Evolutionary conservation across 2,113 vertebrate genomes (phyloP), one percentile per base, ranked within the genome.

Genomic region (Crotophaga sulcirostris): DNA sequence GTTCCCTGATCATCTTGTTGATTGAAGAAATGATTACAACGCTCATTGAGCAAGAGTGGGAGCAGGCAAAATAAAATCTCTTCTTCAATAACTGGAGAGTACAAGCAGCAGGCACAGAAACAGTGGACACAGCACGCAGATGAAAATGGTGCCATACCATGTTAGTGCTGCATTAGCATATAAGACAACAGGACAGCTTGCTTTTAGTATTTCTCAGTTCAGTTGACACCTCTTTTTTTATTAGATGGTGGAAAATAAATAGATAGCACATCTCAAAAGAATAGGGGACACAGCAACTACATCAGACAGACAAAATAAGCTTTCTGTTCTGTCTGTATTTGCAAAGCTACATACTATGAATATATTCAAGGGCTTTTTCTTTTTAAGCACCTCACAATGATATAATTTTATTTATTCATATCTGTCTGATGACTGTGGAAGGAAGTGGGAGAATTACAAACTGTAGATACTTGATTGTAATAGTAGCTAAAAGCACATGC

Each of bases 101-200:
- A 36, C 28, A 44, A 66, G 78, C 82, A 90, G 87, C 82, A 68
- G 85, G 82, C 59, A 3, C 40, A 62, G 84, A 21, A 69, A n/a
- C 62, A 42, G 90, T 77, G 90, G 96, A 66, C 78, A 3, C 3
- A n/a, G 69, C 17, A 52, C 23, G 45, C 87, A 54, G 79, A 55
- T 67, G 68, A 76, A 95, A 84, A 94, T 60, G 92, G 60, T 95
- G 92, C 91, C 82, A 31, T 67, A 84, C 66, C 82, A 86, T 75
- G 20, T 96, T 94, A 94, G 85, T 94, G 90, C 92, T 94, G 94
- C 82, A 67, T 91, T 96, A 93, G 92, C 68, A 88, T 87, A 94
- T 97, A 93, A 93, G 87, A 70, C 90, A 88, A 72, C 6, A 0
- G 78, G 64, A 33, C 9, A 8, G 89, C 45, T n/a, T 70, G 78